These are phyloP conservation scores for Alethe diademata DNA, from an alignment of 2,113 vertebrate species.

Conservation along the genomic window DNA sequence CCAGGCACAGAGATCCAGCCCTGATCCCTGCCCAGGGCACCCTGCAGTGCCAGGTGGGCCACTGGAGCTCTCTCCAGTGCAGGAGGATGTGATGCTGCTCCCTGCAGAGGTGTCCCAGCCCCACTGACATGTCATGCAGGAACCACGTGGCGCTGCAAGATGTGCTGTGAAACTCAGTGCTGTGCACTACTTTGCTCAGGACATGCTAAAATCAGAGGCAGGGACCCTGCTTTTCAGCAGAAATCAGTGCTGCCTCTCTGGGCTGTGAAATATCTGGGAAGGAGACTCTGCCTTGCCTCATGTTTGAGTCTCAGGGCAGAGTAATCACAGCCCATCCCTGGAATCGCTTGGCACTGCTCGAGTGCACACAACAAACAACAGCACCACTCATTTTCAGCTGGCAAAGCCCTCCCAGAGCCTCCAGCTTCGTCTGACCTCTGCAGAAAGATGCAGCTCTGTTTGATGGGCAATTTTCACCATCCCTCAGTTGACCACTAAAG, in stretches of 20 bases:
- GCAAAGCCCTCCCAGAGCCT: neutral
- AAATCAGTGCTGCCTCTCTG: neutral
- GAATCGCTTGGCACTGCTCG: neutral
- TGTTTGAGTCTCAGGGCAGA: neutral
- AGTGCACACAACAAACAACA: neutral
- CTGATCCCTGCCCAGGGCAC: neutral
- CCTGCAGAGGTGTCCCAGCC: neutral
- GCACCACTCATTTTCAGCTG: neutral
- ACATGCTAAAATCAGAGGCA: rapidly evolving
- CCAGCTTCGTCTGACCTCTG: neutral
- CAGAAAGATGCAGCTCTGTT: neutral
- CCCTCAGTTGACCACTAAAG: conserved; percentile 45
- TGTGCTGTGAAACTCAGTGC: rapidly evolving
- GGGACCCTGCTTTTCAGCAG: rapidly evolving
- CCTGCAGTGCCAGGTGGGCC: neutral
- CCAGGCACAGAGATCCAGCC: neutral
- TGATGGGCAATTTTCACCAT: neutral
- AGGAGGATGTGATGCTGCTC: neutral
- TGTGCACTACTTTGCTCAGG: rapidly evolving
- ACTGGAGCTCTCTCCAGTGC: rapidly evolving
- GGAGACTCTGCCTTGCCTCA: neutral
- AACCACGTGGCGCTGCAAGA: neutral
- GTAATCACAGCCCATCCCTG: neutral
- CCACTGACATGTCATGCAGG: rapidly evolving
- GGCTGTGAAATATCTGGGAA: neutral